phyloP scores from a whole-genome alignment of 2,113 vertebrate species.

The Callocephalon fimbriatum region DNA sequence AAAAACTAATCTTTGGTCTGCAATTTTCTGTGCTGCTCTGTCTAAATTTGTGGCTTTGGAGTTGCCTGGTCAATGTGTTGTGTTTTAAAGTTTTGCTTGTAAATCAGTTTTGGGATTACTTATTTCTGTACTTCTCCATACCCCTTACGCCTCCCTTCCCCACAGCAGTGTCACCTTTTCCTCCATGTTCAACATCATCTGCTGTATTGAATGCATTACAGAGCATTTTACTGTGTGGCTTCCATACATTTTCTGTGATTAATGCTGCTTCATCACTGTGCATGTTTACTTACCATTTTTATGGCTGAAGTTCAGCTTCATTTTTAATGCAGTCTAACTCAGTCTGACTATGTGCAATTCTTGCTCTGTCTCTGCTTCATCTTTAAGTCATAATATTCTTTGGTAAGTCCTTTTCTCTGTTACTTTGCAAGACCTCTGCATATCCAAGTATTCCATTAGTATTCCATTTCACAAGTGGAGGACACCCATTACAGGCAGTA shows the following conservation, averaged over 20 bases:
- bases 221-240: not conserved
- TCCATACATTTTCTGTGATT: not conserved
- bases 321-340: not conserved
- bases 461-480: not conserved
- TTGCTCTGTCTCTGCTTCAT: not conserved
- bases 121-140: not conserved
- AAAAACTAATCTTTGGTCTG: not conserved
- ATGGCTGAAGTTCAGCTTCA: not conserved
- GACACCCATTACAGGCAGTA: not conserved
- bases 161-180: not conserved
- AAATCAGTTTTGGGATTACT: not conserved
- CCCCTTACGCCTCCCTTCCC: accelerated
- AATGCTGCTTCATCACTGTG: not conserved
- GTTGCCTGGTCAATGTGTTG: not conserved
- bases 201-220: not conserved
- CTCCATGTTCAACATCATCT: not conserved
- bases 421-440: not conserved
- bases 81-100: not conserved
- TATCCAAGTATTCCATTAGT: not conserved
- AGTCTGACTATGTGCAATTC: not conserved
- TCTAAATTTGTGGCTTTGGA: not conserved
- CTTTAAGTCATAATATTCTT: not conserved
- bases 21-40: not conserved
- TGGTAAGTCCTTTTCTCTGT: not conserved
- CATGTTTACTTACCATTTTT: not conserved